Evolutionary conservation across 2,797 vertebrate genomes (phyloP).

Genomic region (Hippopotamyrus pictus): DNA sequence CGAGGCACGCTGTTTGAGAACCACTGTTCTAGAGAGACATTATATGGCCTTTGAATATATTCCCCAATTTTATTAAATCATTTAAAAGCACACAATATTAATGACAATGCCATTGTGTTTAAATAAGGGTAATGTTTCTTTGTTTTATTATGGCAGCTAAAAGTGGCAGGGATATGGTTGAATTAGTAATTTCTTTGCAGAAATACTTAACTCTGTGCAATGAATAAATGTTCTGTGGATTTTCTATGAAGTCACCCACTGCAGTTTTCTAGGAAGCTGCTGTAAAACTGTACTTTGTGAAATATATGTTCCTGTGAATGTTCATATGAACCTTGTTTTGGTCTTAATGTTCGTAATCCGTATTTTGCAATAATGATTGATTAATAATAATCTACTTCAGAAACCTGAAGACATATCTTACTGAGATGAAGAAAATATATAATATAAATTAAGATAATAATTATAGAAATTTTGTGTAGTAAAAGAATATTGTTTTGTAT

Average conservation of each 20-base stretch:
- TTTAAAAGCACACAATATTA: constrained; percentile 62
- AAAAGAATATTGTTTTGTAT: constrained; percentile 99
- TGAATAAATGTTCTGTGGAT: constrained; percentile 71
- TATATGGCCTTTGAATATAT: constrained; percentile 44
- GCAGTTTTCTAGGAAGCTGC: constrained; percentile 76
- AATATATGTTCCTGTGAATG: constrained; percentile 85
- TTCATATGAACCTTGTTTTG: constrained; percentile 74
- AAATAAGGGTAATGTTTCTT: constrained; percentile 48
- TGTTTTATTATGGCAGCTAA: constrained; percentile 76
- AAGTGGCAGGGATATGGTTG: constrained; percentile 60
- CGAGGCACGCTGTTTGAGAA: neutral
- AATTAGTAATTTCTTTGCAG: constrained; percentile 66
- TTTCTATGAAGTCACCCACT: constrained; percentile 72
- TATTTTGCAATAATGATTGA: constrained; percentile 80
- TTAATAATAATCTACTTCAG: constrained; percentile 74
- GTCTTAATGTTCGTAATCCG: constrained; percentile 80
- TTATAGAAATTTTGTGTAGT: constrained; percentile 96
- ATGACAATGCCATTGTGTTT: constrained; percentile 54
- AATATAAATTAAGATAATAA: constrained; percentile 49
- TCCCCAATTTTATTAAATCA: constrained; percentile 52
- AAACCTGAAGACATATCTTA: constrained; percentile 93
- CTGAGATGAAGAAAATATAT: constrained; percentile 56
- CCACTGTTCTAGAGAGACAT: constrained; percentile 33
- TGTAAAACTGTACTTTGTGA: constrained; percentile 87
- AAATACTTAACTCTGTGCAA: constrained; percentile 77